Base-by-base conservation (phyloP, 2,888 invertebrate genomes). In the Mellilla xanthometata region DNA sequence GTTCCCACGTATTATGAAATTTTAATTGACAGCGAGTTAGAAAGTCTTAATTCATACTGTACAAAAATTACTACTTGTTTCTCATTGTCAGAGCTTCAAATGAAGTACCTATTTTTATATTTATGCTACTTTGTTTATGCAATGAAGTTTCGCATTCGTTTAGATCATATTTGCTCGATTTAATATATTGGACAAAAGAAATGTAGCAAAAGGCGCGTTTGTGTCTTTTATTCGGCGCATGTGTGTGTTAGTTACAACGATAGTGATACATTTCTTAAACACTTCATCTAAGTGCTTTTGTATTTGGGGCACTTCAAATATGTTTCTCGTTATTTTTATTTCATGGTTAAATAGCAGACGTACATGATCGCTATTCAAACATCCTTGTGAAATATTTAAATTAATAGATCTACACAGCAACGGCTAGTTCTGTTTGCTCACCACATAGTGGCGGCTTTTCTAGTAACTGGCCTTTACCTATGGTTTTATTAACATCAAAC, bases 211-310 rank as follows among this genome's bases (percentile, higher is more conserved):
- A 19, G 45, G 49, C 52, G 50, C 61, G 61, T 61, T 58, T 43
- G 57, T 42, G 49, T 61, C 58, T 58, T 56, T 52, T 54, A 44
- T 35, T 39, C 36, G 22, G 47, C 32, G 31, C 43, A 12, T 19
- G 15, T 19, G 6, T n/a, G 15, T 6, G 15, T 19, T 19, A 5
- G 15, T 6, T 19, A 19, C 15, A 19, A 19, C 4, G 6, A 5
- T 5, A 19, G 6, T 6, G 15, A 19, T 19, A 19, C n/a, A n/a
- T n/a, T n/a, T n/a, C n/a, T n/a, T n/a, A n/a, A n/a, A n/a, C n/a
- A n/a, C n/a, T n/a, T n/a, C n/a, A n/a, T n/a, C n/a, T n/a, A n/a
- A n/a, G n/a, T n/a, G n/a, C n/a, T n/a, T n/a, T n/a, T n/a, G n/a
- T n/a, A n/a, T n/a, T n/a, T n/a, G n/a, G n/a, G n/a, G n/a, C n/a